A percentile compares a stretch with the other conserved stretches of the same genome.
These are phyloP conservation scores for Lumbricus terrestris DNA, from an alignment of 2,888 invertebrate species.

Conservation along the genomic window DNA sequence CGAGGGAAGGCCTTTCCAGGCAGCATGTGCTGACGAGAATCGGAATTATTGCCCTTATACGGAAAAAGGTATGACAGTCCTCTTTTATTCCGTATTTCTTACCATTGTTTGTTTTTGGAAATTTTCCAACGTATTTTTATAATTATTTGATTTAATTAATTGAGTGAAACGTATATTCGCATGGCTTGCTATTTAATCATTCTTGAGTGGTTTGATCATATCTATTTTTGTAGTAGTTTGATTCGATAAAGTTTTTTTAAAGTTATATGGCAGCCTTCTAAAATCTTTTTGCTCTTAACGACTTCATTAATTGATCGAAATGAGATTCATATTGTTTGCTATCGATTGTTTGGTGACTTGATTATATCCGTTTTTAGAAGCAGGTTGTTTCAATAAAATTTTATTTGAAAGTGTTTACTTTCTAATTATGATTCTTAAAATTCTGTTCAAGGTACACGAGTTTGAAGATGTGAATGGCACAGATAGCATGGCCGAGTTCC, in stretches of 20 bases:
- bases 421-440: too few species aligned
- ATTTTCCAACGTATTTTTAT: too few species aligned
- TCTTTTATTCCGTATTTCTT: background rate
- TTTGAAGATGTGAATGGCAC: constrained; percentile 38
- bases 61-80: constrained; percentile 75
- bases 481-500: constrained; percentile 39
- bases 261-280: background rate
- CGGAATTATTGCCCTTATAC: constrained; percentile 93
- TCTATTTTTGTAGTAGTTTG: too few species aligned
- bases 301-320: background rate
- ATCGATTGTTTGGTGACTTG: background rate
- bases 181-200: background rate
- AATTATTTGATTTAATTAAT: background rate
- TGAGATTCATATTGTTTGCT: background rate
- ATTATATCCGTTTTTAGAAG: background rate
- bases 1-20: constrained; percentile 80
- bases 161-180: background rate
- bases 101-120: too few species aligned
- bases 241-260: too few species aligned
- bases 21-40: constrained; percentile 94
- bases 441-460: constrained; percentile 38
- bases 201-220: too few species aligned
- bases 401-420: too few species aligned
- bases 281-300: too few species aligned
- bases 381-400: background rate